These are phyloP conservation scores for Sinelater perroti DNA, from an alignment of 2,888 invertebrate genomes.

Conservation along the genomic window DNA sequence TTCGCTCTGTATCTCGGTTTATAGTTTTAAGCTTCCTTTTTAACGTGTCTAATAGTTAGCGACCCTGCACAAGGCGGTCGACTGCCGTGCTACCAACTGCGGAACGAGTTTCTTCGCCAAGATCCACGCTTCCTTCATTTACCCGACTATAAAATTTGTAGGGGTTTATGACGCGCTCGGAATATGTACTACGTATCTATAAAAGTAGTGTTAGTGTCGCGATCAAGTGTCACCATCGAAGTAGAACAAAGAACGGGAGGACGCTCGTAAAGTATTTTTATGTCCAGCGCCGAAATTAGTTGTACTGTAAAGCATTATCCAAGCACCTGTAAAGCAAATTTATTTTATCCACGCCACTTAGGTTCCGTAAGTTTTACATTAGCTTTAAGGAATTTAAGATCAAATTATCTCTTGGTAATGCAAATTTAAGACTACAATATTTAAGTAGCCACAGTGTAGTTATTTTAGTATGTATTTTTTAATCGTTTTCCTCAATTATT, in stretches of 20 bases:
- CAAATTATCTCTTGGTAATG: too few relatives aligned
- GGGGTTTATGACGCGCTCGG: constrained; percentile 16
- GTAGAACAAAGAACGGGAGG: constrained; percentile 3
- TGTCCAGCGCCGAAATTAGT: constrained; percentile 2
- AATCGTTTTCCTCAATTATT: too few relatives aligned
- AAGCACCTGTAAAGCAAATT: too few relatives aligned
- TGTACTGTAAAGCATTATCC: neutral
- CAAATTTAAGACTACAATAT: too few relatives aligned
- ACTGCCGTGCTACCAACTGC: neutral
- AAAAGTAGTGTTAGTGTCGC: constrained; percentile 16
- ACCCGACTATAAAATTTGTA: constrained; percentile 16
- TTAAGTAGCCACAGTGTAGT: too few relatives aligned
- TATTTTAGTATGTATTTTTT: too few relatives aligned
- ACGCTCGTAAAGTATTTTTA: constrained; percentile 12
- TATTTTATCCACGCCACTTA: too few relatives aligned
- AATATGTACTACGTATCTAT: constrained; percentile 19
- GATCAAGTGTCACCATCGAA: constrained; percentile 14
- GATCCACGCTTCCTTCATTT: constrained; percentile 16
- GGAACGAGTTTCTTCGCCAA: constrained; percentile 15
- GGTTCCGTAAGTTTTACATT: too few relatives aligned
- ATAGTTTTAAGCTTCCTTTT: constrained; percentile 1
- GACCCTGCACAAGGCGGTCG: neutral
- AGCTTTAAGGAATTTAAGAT: too few relatives aligned
- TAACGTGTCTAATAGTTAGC: neutral
- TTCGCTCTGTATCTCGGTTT: neutral